phyloP scores from a whole-genome alignment of 2,888 invertebrate genomes.

The Orthosia incerta region DNA sequence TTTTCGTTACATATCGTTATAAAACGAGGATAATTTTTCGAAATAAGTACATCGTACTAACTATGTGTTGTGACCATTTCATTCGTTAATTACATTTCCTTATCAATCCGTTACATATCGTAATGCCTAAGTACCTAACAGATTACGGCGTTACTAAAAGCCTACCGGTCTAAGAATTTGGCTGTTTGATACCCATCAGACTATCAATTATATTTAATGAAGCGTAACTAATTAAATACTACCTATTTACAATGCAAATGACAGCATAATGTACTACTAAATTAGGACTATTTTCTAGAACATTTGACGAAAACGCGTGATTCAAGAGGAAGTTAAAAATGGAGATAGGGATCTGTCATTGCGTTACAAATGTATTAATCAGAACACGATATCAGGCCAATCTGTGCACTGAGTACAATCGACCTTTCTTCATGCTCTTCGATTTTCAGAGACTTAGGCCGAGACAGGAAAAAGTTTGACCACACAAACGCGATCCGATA shows the following conservation, averaged over 20 bases:
- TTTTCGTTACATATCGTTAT: background rate
- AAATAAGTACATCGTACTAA: background rate
- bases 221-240: background rate
- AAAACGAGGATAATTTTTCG: background rate
- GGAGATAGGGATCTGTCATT: too few species aligned
- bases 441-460: too few species aligned
- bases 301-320: background rate
- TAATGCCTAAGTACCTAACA: conserved; percentile 7
- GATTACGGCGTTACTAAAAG: conserved; percentile 17
- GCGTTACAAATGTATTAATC: too few species aligned
- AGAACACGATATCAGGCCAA: too few species aligned
- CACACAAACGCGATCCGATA: too few species aligned
- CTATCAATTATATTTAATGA: conserved; percentile 27
- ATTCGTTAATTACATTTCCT: conserved; percentile 14
- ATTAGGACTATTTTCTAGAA: background rate
- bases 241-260: background rate
- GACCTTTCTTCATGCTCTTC: too few species aligned
- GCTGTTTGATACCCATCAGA: conserved; percentile 30
- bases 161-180: conserved; percentile 16
- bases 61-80: background rate
- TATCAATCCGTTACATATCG: conserved; percentile 25
- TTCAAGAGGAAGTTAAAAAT: background rate
- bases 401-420: too few species aligned
- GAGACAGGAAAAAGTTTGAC: too few species aligned
- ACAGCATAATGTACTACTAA: background rate